A percentile compares a stretch with the other conserved stretches of the same genome.
Evolutionary conservation across 2,888 invertebrate species (phyloP).

Genomic region (Melinaea menophilus): DNA sequence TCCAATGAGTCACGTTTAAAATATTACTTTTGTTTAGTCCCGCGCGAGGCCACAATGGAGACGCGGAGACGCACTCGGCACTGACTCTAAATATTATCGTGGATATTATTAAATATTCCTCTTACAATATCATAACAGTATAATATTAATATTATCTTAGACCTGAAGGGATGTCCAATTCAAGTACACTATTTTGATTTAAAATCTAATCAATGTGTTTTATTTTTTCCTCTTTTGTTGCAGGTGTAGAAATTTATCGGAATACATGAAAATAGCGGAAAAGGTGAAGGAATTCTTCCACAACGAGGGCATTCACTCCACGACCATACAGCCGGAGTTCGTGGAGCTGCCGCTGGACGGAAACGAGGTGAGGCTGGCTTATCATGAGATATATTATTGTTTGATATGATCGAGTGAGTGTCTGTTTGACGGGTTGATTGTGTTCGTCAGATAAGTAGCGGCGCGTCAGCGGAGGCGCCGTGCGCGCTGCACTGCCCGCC

Average conservation of each 20-base stretch:
- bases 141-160: too few relatives aligned
- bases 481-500: constrained; percentile 94
- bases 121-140: too few relatives aligned
- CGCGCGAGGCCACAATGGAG: too few relatives aligned
- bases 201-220: constrained; percentile 3
- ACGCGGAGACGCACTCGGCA: too few relatives aligned
- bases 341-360: constrained; percentile 84
- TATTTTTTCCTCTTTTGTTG: constrained; percentile 32
- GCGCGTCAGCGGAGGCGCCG: constrained; percentile 75
- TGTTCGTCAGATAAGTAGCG: constrained; percentile 45
- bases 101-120: too few relatives aligned
- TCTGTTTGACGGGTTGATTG: neutral
- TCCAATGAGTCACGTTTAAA: constrained; percentile 38
- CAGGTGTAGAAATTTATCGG: constrained; percentile 94
- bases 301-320: constrained; percentile 98
- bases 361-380: constrained; percentile 53
- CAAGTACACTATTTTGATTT: constrained; percentile 1
- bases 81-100: too few relatives aligned
- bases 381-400: constrained; percentile 4
- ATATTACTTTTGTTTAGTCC: constrained; percentile 14
- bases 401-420: neutral
- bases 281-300: constrained; percentile 98
- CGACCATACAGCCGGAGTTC: constrained; percentile 99
- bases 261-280: constrained; percentile 98
- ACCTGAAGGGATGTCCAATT: neutral